Percentiles rank a stretch among this genome's conserved stretches.
Conservation (phyloP, 2,888 invertebrate species). For the Ametastegia equiseti region DNA sequence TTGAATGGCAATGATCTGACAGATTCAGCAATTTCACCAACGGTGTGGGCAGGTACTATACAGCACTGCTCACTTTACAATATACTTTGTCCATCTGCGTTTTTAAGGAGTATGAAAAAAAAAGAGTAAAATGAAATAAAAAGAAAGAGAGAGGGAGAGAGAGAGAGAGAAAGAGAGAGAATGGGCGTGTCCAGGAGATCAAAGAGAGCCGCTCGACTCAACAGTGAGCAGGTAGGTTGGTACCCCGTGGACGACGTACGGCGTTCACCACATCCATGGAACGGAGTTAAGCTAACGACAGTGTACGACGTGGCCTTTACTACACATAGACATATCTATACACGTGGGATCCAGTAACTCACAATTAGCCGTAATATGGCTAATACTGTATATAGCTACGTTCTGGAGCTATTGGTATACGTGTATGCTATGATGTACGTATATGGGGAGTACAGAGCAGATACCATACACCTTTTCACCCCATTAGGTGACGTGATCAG, state of each 20-base stretch:
- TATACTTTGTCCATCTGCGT: conserved; percentile 76
- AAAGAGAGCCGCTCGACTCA: conserved; percentile 72
- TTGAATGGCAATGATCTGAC: conserved; percentile 76
- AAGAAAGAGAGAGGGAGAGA: conserved; percentile 65
- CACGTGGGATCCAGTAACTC: not conserved
- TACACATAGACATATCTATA: not conserved
- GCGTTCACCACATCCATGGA: conserved; percentile 48
- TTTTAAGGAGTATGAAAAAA: conserved; percentile 55
- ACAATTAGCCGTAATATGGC: conserved; percentile 17
- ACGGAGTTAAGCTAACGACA: conserved; percentile 41
- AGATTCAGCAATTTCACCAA: conserved; percentile 65
- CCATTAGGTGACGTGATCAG: not conserved
- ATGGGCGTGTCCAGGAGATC: conserved; percentile 74
- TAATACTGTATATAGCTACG: not conserved
- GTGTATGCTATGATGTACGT: not conserved
- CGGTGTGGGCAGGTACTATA: too few relatives aligned
- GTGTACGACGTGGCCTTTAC: not conserved
- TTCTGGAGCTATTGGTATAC: not conserved
- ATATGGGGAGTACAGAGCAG: too few relatives aligned
- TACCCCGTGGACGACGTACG: conserved; percentile 33
- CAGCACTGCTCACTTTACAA: conserved; percentile 75
- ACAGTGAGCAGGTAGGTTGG: conserved; percentile 52
- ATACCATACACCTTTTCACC: too few relatives aligned
- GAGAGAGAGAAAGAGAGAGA: conserved; percentile 72
- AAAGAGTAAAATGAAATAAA: conserved; percentile 73